These are phyloP conservation scores for Pelecanoides urinatrix DNA, from an alignment of 2,113 vertebrate species.

Conservation along the genomic window DNA sequence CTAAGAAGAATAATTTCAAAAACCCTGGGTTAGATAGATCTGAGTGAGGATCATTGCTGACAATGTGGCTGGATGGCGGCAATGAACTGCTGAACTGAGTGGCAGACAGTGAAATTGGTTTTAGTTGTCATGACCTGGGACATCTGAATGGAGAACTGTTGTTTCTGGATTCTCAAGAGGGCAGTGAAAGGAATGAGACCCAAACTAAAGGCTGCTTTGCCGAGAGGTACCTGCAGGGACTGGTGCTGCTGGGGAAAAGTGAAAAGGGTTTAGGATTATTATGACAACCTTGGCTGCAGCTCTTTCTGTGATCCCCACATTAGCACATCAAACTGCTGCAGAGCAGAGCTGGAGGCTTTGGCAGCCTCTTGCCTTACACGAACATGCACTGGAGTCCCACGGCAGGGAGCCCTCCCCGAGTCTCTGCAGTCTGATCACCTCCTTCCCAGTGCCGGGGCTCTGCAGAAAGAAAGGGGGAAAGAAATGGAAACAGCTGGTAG, in stretches of 20 bases:
- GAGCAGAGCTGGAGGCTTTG: slow-evolving; percentile 1
- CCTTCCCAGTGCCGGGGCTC: not conserved
- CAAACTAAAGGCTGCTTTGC: not conserved
- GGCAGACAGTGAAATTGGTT: not conserved
- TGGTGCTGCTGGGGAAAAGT: not conserved
- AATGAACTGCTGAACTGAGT: not conserved
- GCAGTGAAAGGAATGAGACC: not conserved
- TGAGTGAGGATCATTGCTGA: not conserved
- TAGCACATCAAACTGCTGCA: not conserved
- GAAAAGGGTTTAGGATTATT: not conserved
- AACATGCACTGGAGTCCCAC: rapidly evolving
- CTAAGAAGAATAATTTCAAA: not conserved
- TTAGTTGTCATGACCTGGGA: not conserved
- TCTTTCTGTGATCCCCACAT: not conserved
- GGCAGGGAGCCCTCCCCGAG: not conserved
- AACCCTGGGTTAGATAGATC: not conserved
- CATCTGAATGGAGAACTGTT: not conserved
- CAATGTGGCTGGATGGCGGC: not conserved
- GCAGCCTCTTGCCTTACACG: not conserved
- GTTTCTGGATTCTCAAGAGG: not conserved
- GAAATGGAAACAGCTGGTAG: slow-evolving; percentile 10
- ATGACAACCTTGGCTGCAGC: not conserved
- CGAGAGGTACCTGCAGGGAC: not conserved
- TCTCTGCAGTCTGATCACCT: not conserved
- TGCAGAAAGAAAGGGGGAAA: not conserved